phyloP scores from a whole-genome alignment of 2,797 vertebrate genomes.

The Iguana delicatissima region DNA sequence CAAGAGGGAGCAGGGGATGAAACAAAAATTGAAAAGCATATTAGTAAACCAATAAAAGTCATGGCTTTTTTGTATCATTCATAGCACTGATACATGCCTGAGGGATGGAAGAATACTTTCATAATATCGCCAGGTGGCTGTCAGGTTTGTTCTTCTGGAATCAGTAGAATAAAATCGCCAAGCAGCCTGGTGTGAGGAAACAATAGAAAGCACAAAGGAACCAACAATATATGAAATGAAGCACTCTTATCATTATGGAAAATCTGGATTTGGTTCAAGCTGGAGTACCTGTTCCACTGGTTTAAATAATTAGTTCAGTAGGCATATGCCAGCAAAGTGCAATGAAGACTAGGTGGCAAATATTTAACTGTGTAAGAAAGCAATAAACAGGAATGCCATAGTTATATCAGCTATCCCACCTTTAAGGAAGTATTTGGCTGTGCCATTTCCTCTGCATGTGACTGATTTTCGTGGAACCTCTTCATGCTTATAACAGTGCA shows the following conservation, averaged over 20 bases:
- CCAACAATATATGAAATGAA: slow-evolving; percentile 72
- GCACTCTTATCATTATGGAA: slow-evolving; percentile 50
- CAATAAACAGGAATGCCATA: not conserved
- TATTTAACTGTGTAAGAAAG: slow-evolving; percentile 6
- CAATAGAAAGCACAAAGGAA: slow-evolving; percentile 82
- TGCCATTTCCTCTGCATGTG: not conserved
- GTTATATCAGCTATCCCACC: not conserved
- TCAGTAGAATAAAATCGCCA: slow-evolving; percentile 89
- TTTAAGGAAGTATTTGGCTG: slow-evolving; percentile 11
- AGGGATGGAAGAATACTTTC: slow-evolving; percentile 86
- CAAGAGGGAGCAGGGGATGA: slow-evolving; percentile 78
- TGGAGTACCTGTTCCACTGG: slow-evolving; percentile 22
- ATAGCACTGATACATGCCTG: slow-evolving; percentile 89
- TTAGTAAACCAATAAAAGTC: slow-evolving; percentile 86
- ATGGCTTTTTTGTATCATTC: slow-evolving; percentile 78
- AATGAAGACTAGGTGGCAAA: not conserved
- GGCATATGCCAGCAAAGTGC: not conserved
- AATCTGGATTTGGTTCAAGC: slow-evolving; percentile 45
- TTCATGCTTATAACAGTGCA: not conserved
- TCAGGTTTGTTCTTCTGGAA: slow-evolving; percentile 83
- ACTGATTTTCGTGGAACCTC: not conserved
- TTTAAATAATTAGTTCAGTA: slow-evolving; percentile 34
- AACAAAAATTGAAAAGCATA: slow-evolving; percentile 85
- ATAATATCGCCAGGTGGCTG: slow-evolving; percentile 87
- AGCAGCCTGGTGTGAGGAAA: slow-evolving; percentile 84